Percentiles rank a stretch among this genome's conserved stretches.
Conservation (phyloP, 2,888 invertebrate genomes). For the Crematogaster levior region DNA sequence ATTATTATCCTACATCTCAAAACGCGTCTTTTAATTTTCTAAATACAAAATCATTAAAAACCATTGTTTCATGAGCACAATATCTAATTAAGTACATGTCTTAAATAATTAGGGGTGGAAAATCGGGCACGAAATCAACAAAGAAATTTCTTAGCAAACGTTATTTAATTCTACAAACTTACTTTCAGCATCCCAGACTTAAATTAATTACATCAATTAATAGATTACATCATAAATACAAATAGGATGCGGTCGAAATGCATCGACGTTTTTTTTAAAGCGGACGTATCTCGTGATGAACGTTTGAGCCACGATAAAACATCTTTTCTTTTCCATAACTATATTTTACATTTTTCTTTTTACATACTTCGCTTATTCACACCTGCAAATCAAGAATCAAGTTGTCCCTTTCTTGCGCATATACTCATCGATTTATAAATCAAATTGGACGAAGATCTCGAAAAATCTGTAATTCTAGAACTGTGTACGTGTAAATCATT, state of each 20-base stretch:
- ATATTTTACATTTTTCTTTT: conserved; percentile 49
- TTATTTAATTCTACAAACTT: conserved; percentile 72
- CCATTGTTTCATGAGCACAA: background rate
- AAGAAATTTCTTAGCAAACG: conserved; percentile 69
- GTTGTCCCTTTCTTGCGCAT: background rate
- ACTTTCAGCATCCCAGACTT: conserved; percentile 61
- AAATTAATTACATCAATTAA: conserved; percentile 75
- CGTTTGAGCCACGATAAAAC: conserved; percentile 36
- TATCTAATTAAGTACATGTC: background rate
- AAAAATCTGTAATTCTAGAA: conserved; percentile 14
- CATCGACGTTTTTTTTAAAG: conserved; percentile 23
- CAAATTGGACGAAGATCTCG: background rate
- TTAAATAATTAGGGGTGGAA: background rate
- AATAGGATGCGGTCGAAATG: conserved; percentile 62
- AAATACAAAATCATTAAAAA: background rate
- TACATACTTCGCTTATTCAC: conserved; percentile 22
- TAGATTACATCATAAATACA: conserved; percentile 73
- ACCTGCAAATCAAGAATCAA: background rate
- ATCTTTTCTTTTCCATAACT: conserved; percentile 40
- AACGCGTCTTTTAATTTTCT: background rate
- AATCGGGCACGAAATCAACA: conserved; percentile 21
- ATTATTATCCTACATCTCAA: background rate
- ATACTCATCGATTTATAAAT: background rate
- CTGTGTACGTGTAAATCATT: background rate
- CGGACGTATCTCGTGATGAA: conserved; percentile 20